Percentiles rank a stretch among this genome's conserved stretches.
Evolutionary conservation across 2,888 invertebrate species (phyloP).

Genomic region (Sinhomidia bicolor): DNA sequence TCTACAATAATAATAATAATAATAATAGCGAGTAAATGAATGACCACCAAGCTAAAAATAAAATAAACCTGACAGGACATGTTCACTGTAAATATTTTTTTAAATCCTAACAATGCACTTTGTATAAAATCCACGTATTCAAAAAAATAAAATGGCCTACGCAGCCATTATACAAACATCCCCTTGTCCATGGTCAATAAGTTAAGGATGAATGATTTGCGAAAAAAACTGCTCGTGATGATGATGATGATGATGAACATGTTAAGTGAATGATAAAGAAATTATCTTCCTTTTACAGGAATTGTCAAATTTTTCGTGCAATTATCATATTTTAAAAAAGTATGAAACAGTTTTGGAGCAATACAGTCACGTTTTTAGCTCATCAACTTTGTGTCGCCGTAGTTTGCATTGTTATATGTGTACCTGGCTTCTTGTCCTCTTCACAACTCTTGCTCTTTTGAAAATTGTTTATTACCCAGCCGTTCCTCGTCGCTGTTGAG

Average conservation of each 20-base stretch:
- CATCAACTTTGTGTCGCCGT: not conserved
- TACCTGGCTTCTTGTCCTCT: too few species aligned
- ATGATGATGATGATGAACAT: not conserved
- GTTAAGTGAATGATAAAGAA: constrained; percentile 44
- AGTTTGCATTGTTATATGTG: not conserved
- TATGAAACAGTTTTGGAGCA: constrained; percentile 23
- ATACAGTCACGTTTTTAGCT: not conserved
- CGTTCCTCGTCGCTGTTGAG: not conserved
- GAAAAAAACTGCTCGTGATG: not conserved
- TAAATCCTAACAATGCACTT: not conserved
- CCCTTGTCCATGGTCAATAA: constrained; percentile 42
- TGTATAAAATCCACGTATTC: constrained; percentile 31
- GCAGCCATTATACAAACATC: not conserved
- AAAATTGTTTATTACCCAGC: constrained; percentile 6
- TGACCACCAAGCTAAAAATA: not conserved
- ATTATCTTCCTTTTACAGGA: constrained; percentile 68
- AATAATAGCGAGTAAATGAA: not conserved
- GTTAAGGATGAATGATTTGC: not conserved
- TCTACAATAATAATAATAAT: not conserved
- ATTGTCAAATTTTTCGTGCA: constrained; percentile 58
- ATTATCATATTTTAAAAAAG: constrained; percentile 51
- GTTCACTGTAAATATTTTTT: not conserved
- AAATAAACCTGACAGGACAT: constrained; percentile 34
- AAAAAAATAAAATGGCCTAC: not conserved
- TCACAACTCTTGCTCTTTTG: not conserved